Conservation (phyloP, 2,113 vertebrate genomes). For the Neopipo cinnamomea region DNA sequence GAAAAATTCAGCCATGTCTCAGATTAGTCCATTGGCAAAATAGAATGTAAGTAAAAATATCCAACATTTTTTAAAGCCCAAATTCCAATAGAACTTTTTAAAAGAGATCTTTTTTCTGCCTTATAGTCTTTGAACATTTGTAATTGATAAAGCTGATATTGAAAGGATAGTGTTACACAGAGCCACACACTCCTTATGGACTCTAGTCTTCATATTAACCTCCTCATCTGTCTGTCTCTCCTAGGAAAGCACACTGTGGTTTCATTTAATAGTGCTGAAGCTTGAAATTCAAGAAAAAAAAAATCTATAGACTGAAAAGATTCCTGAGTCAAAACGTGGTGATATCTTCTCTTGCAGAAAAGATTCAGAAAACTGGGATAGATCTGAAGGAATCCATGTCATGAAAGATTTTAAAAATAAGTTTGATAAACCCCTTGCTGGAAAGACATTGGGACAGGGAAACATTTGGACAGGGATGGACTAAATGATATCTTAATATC, state of each 20-base stretch:
- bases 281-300: not conserved
- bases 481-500: not conserved
- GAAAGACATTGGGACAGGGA: not conserved
- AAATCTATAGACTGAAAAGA: not conserved
- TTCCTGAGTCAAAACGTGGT: not conserved
- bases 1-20: not conserved
- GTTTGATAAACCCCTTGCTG: not conserved
- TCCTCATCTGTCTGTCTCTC: accelerated
- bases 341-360: not conserved
- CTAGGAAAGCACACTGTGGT: not conserved
- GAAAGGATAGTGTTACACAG: not conserved
- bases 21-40: not conserved
- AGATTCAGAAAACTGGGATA: not conserved
- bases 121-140: not conserved
- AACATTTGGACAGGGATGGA: not conserved
- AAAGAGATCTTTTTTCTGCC: not conserved
- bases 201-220: not conserved
- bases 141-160: not conserved
- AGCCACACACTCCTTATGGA: not conserved
- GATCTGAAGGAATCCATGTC: not conserved
- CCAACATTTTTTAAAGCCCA: not conserved
- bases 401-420: not conserved
- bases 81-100: not conserved
- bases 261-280: not conserved
- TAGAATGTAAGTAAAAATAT: not conserved